These are phyloP conservation scores for Hydropotes inermis DNA, from an alignment of 2,113 vertebrate species.

Conservation along the genomic window DNA sequence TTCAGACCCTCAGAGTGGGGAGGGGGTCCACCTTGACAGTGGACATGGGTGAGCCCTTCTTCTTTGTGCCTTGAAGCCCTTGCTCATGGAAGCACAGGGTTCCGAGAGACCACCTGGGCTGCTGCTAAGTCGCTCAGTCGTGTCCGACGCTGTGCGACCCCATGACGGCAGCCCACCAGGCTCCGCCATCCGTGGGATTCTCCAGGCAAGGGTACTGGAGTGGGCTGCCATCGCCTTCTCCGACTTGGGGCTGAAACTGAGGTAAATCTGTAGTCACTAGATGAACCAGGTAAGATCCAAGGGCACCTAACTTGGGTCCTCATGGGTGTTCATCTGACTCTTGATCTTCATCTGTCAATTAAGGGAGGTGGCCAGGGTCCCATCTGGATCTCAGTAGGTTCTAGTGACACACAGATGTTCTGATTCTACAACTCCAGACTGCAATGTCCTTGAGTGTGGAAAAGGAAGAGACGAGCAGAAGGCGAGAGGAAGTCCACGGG, in stretches of 20 bases:
- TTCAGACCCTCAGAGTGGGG: background rate
- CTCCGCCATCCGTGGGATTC: background rate
- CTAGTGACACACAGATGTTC: background rate
- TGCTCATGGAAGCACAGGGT: background rate
- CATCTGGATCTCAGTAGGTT: background rate
- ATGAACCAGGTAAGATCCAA: background rate
- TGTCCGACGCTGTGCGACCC: background rate
- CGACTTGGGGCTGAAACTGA: background rate
- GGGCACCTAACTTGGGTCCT: background rate
- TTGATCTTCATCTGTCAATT: background rate
- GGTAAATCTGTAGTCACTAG: background rate
- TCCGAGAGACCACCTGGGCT: background rate
- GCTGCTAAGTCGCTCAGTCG: background rate
- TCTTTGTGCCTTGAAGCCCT: background rate
- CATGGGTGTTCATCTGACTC: background rate
- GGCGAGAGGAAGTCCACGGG: background rate
- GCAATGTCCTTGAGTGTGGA: background rate
- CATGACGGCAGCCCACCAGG: background rate
- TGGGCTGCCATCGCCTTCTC: background rate
- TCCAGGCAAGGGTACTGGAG: background rate
- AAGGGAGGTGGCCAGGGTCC: background rate
- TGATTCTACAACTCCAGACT: background rate
- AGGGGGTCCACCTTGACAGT: fast-evolving
- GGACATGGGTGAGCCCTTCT: fast-evolving
- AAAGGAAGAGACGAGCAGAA: background rate